These are phyloP conservation scores for Thaumatotibia leucotreta DNA, from an alignment of 1,140 invertebrate species.

Conservation along the genomic window DNA sequence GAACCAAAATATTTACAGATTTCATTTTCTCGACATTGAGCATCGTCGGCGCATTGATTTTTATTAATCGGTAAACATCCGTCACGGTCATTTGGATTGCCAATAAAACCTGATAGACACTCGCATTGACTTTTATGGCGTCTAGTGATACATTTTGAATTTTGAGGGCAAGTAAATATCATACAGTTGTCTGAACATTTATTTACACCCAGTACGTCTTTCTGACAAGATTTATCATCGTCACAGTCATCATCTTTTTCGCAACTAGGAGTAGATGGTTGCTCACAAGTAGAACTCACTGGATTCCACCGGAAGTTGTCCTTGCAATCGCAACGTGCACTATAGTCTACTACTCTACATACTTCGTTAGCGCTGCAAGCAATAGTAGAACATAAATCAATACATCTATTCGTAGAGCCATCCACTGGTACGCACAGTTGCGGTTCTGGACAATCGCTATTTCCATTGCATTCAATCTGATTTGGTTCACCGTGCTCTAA, in stretches of 20 bases:
- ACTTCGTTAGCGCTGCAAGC: slow-evolving; percentile 89
- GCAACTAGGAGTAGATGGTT: slow-evolving; percentile 90
- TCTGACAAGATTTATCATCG: slow-evolving; percentile 82
- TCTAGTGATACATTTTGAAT: slow-evolving; percentile 86
- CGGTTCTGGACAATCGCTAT: slow-evolving; percentile 83
- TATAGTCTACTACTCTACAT: slow-evolving; percentile 82
- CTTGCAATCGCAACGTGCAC: slow-evolving; percentile 86
- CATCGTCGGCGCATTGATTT: slow-evolving; percentile 87
- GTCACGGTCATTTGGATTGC: slow-evolving; percentile 92
- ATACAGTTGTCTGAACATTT: slow-evolving; percentile 88
- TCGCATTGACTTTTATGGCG: slow-evolving; percentile 87
- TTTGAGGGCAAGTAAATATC: slow-evolving; percentile 88
- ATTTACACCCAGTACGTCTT: slow-evolving; percentile 89
- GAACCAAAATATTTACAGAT: slow-evolving; percentile 79
- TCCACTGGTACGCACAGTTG: slow-evolving; percentile 79
- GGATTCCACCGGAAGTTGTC: slow-evolving; percentile 90
- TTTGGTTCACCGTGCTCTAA: slow-evolving; percentile 77
- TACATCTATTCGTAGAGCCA: slow-evolving; percentile 81
- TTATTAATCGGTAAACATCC: slow-evolving; percentile 85
- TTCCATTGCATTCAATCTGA: slow-evolving; percentile 79
- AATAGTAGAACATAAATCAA: slow-evolving; percentile 86
- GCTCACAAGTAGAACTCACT: slow-evolving; percentile 86
- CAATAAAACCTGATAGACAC: slow-evolving; percentile 87
- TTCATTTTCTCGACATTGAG: slow-evolving; percentile 88
- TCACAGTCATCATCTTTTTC: slow-evolving; percentile 84